phyloP scores from a whole-genome alignment of 2,888 invertebrate species.

The Diarsia brunnea region DNA sequence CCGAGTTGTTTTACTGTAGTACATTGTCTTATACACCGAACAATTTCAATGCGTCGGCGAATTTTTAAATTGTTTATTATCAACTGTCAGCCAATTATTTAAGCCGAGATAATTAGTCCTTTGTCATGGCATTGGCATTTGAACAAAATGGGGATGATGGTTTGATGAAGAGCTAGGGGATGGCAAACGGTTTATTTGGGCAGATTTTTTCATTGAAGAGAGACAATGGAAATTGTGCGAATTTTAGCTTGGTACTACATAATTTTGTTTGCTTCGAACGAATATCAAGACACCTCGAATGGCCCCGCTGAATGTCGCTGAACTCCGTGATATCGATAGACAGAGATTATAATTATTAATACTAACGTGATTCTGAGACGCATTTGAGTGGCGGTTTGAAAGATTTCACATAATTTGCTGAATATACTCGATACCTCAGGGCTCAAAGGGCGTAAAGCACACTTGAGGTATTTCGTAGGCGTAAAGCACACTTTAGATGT shows the following conservation, averaged over 20 bases:
- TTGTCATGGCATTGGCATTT: conserved; percentile 60
- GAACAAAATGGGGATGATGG: conserved; percentile 52
- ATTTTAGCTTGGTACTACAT: neutral
- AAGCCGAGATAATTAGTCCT: conserved; percentile 67
- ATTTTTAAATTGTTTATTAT: conserved; percentile 70
- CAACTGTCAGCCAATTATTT: conserved; percentile 66
- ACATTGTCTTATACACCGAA: conserved; percentile 28
- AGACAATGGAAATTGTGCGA: conserved; percentile 9
- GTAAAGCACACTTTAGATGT: no score
- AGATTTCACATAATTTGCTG: no score
- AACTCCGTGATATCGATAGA: no score
- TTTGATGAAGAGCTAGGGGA: conserved; percentile 30
- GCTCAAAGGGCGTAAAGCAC: no score
- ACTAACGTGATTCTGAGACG: no score
- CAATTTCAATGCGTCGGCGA: conserved; percentile 64
- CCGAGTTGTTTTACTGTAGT: conserved; percentile 52
- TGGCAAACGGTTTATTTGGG: conserved; percentile 19
- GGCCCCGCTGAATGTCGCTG: no score
- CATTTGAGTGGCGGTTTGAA: no score
- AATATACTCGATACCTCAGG: no score
- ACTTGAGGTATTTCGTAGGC: no score
- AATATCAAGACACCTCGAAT: no score
- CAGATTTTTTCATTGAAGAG: conserved; percentile 5
- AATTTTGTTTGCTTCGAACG: neutral
- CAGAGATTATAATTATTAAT: no score